Percentiles rank a stretch among this genome's conserved stretches.
These are phyloP conservation scores for Ctenochaetus hawaiiensis DNA, from an alignment of 2,797 vertebrate genomes.

Conservation along the genomic window DNA sequence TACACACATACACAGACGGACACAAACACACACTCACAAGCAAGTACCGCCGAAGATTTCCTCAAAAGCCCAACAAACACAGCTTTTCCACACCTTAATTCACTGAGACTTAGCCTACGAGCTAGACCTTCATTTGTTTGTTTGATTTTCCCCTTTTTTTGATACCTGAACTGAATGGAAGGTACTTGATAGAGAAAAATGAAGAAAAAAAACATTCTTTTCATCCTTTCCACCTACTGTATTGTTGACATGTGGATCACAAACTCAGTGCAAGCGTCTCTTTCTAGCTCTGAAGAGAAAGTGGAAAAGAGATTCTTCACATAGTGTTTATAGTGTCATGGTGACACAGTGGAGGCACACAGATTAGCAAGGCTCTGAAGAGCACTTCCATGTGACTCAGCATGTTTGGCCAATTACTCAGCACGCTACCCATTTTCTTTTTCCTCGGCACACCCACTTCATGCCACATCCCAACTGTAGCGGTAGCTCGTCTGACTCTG, in stretches of 20 bases:
- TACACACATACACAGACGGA: slow-evolving; percentile 22
- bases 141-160: slow-evolving; percentile 44
- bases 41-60: slow-evolving; percentile 10
- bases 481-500: slow-evolving; percentile 55
- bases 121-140: slow-evolving; percentile 42
- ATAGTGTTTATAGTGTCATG: slow-evolving; percentile 66
- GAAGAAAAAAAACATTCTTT: slow-evolving; percentile 22
- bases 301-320: slow-evolving; percentile 42
- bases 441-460: slow-evolving; percentile 66
- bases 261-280: slow-evolving; percentile 28
- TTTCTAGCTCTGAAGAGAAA: slow-evolving; percentile 33
- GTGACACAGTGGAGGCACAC: slow-evolving; percentile 58
- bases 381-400: slow-evolving; percentile 76
- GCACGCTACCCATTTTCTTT: slow-evolving; percentile 46
- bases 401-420: slow-evolving; percentile 76
- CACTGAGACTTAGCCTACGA: slow-evolving; percentile 18
- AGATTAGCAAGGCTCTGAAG: slow-evolving; percentile 65
- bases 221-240: slow-evolving; percentile 38
- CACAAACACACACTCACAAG: slow-evolving; percentile 16
- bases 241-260: slow-evolving; percentile 68
- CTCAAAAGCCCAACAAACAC: slow-evolving; percentile 14
- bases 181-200: slow-evolving; percentile 36
- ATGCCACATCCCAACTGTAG: slow-evolving; percentile 65
- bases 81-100: neutral
- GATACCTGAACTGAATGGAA: slow-evolving; percentile 46